These are phyloP conservation scores for Gibbula magus DNA, from an alignment of 2,888 invertebrate species.

Conservation along the genomic window DNA sequence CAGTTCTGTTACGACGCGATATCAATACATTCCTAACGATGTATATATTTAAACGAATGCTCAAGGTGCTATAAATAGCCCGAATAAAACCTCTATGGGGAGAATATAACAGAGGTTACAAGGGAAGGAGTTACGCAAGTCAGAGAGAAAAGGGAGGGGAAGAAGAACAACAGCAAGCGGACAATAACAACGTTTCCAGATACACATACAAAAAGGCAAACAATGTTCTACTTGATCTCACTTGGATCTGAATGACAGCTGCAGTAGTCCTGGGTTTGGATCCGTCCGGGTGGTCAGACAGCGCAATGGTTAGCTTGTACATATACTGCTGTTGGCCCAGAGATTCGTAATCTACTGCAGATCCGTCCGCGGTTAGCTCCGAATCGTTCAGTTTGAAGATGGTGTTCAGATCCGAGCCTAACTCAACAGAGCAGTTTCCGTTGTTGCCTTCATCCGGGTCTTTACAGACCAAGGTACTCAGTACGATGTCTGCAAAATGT, in stretches of 20 bases:
- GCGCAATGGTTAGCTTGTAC: background rate
- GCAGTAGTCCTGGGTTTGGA: background rate
- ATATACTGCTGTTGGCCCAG: background rate
- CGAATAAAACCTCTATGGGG: too few species aligned
- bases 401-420: background rate
- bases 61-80: too few species aligned
- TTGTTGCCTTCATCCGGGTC: conserved; percentile 3
- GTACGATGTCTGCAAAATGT: background rate
- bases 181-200: too few species aligned
- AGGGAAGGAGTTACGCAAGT: too few species aligned
- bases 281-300: background rate
- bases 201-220: too few species aligned
- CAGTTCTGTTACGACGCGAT: too few species aligned
- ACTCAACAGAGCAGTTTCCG: background rate
- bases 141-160: too few species aligned
- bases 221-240: background rate
- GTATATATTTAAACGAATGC: too few species aligned
- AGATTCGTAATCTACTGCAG: background rate
- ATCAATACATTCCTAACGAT: too few species aligned
- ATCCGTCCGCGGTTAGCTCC: background rate
- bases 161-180: too few species aligned
- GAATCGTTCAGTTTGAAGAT: background rate
- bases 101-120: too few species aligned
- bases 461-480: background rate
- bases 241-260: background rate